Base-by-base conservation (phyloP, 2,797 vertebrate species). In the Todus mexicanus region DNA sequence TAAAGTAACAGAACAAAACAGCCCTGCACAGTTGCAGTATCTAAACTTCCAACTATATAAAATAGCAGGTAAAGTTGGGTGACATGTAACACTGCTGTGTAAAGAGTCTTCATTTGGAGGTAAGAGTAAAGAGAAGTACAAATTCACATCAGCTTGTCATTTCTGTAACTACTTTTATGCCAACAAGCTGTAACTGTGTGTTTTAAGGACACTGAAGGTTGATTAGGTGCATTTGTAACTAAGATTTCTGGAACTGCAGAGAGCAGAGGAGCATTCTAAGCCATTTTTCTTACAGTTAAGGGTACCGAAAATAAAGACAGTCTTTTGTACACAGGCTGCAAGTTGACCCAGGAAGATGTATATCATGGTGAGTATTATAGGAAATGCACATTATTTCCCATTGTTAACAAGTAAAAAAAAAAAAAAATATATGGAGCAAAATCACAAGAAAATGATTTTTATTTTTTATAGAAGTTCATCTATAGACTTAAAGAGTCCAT, bases 331-430 rank as follows among this genome's bases (percentile, higher is more conserved):
- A 33, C 9, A 29, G 11, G 19, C 48, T 83, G 23, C 15, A 68
- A 68, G 18, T 2, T 73, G 69, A 48, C 29, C 23, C n/a, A 68
- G 14, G 6, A 4, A 3, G 2, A 69, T 0, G 0, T 25, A 65
- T 7, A 60, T 4, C 21, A 74, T 1, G 8, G 1, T 20, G 72
- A 81, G 14, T 22, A 37, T 22, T 56, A 63, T 0, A 70, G 42
- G 15, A 91, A 93, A 76, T 2, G 1, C 14, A 65, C 4, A 12
- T 38, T 38, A 57, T 75, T 94, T 59, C 38, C 35, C 38, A 42
- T 25, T 45, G 69, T 69, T 81, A 72, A 75, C 18, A 74, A 56
- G 21, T 33, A 56, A 56, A 33, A 56, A 33, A 53, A 29, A 17
- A 51, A 16, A n/a, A n/a, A n/a, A n/a, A n/a, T 51, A 71, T 9